Percentiles rank a stretch among this genome's conserved stretches.
phyloP scores from a whole-genome alignment of 2,797 vertebrate genomes.

The Hirundo rustica region DNA sequence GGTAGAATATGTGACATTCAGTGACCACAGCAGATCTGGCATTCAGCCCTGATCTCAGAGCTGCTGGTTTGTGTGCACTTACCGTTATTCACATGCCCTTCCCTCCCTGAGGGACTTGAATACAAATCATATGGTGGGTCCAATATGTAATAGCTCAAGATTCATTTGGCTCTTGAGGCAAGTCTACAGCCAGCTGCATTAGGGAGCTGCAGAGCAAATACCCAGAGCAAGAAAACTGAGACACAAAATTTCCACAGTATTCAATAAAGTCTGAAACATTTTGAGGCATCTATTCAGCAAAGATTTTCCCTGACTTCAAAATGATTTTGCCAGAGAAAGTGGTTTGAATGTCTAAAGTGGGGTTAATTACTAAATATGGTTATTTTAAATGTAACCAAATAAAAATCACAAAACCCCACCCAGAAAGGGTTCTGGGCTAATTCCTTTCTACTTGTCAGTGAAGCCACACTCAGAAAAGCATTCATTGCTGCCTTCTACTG shows the following conservation, averaged over 20 bases:
- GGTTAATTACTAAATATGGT: not conserved
- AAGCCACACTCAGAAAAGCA: not conserved
- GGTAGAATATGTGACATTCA: not conserved
- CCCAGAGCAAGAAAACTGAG: slow-evolving; percentile 20
- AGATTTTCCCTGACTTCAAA: not conserved
- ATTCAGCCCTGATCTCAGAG: not conserved
- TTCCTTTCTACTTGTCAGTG: not conserved
- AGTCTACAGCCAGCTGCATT: not conserved
- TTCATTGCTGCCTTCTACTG: not conserved
- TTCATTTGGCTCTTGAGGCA: not conserved
- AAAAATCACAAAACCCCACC: not conserved
- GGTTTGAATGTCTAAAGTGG: not conserved
- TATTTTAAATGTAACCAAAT: not conserved
- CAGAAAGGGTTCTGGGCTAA: slow-evolving; percentile 40
- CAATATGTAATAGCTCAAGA: not conserved
- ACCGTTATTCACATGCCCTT: not conserved
- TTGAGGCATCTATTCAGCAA: slow-evolving; percentile 43
- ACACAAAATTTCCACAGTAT: not conserved
- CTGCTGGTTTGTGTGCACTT: not conserved
- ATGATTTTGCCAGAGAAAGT: slow-evolving; percentile 34
- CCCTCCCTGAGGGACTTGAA: not conserved
- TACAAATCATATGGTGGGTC: not conserved
- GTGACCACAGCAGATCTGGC: not conserved
- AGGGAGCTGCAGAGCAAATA: slow-evolving; percentile 53
- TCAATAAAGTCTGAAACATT: slow-evolving; percentile 56